Conservation (phyloP, 2,113 vertebrate genomes). For the Syrmaticus mikado region DNA sequence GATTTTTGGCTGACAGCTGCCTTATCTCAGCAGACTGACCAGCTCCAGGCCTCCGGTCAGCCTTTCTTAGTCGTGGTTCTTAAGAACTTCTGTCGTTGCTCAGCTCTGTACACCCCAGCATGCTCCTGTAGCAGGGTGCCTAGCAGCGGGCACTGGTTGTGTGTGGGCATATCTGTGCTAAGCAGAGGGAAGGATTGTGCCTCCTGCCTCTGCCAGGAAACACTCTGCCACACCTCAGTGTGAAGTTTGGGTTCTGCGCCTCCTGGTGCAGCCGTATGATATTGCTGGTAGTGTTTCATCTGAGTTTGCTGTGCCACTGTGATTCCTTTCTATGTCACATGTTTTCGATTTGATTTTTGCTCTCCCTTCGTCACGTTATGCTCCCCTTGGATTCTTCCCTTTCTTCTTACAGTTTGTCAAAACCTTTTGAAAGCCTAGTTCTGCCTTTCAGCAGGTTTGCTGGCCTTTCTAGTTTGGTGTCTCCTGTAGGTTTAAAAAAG, state of each 20-base stretch:
- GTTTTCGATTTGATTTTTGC: not conserved
- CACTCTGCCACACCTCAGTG: not conserved
- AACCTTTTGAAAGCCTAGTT: not conserved
- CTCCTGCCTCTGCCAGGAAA: not conserved
- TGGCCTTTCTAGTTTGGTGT: not conserved
- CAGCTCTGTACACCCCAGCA: not conserved
- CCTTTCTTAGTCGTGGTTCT: fast-evolving
- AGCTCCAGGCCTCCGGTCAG: not conserved
- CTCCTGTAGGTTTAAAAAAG: not conserved
- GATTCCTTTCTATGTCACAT: not conserved
- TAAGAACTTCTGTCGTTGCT: not conserved
- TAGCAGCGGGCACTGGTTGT: fast-evolving
- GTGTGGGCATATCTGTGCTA: not conserved
- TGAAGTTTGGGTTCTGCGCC: not conserved
- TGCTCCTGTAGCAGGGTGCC: not conserved
- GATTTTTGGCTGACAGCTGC: not conserved
- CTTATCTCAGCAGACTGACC: fast-evolving
- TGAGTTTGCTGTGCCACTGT: not conserved
- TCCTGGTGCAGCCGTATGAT: not conserved
- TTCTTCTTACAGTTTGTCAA: not conserved
- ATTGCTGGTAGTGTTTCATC: not conserved
- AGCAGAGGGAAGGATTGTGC: not conserved
- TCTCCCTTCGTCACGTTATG: not conserved
- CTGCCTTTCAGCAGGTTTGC: not conserved
- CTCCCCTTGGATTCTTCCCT: not conserved